Percentiles rank a stretch among this genome's conserved stretches.
Evolutionary conservation across 2,888 invertebrate genomes (phyloP).

Genomic region (Archips xylosteana): DNA sequence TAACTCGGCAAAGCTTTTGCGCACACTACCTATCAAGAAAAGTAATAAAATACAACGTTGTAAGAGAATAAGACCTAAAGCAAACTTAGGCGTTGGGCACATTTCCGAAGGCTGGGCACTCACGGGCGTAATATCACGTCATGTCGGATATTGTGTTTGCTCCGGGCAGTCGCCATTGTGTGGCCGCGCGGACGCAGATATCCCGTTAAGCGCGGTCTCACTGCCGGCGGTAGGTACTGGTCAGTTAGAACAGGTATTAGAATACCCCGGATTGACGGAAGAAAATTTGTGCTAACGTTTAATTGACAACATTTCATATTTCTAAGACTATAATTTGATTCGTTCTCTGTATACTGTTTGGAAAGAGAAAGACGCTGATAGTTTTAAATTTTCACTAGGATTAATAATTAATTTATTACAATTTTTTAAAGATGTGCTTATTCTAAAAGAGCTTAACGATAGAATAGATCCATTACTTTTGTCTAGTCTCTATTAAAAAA

Average conservation of each 20-base stretch:
- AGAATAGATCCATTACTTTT: too few relatives aligned
- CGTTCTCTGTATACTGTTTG: too few relatives aligned
- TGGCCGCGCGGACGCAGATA: slow-evolving; percentile 49
- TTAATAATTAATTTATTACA: too few relatives aligned
- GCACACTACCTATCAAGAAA: slow-evolving; percentile 8
- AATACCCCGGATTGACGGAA: too few relatives aligned
- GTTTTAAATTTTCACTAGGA: too few relatives aligned
- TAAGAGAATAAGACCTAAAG: slow-evolving; percentile 8
- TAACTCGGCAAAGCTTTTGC: neutral
- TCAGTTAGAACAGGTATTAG: neutral
- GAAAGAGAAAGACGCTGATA: too few relatives aligned
- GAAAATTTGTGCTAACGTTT: too few relatives aligned
- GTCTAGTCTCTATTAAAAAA: too few relatives aligned
- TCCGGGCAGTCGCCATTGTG: slow-evolving; percentile 40
- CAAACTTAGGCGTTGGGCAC: slow-evolving; percentile 10
- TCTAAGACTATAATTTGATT: too few relatives aligned
- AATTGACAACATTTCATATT: too few relatives aligned
- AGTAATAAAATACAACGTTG: slow-evolving; percentile 9
- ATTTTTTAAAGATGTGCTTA: too few relatives aligned
- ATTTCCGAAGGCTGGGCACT: slow-evolving; percentile 21
- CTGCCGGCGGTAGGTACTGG: slow-evolving; percentile 11
- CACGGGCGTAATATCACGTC: slow-evolving; percentile 50
- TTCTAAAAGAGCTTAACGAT: too few relatives aligned
- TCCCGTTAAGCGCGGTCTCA: slow-evolving; percentile 35
- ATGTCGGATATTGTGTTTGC: slow-evolving; percentile 71